phyloP scores from a whole-genome alignment of 2,888 invertebrate species.

The Caenorhabditis macrosperma region DNA sequence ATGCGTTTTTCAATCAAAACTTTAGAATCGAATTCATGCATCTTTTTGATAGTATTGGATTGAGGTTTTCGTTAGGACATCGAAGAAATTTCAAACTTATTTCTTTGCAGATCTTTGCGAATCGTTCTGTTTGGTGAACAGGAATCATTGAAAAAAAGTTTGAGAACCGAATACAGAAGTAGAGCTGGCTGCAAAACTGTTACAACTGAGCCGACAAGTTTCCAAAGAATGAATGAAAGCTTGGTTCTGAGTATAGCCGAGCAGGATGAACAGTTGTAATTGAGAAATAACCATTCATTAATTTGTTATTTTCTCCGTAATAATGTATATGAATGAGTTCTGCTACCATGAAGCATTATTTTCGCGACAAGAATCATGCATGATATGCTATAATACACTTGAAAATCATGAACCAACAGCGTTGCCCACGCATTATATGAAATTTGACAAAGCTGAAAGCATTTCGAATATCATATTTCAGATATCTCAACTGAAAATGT shows the following conservation, averaged over 20 bases:
- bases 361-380: too few species aligned
- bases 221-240: conserved; percentile 48
- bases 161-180: conserved; percentile 31
- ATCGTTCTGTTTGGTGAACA: conserved; percentile 50
- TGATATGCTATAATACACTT: too few species aligned
- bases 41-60: conserved; percentile 71
- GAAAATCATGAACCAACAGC: not conserved
- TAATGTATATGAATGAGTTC: not conserved
- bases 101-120: conserved; percentile 42
- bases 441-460: not conserved
- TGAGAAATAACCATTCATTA: not conserved
- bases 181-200: conserved; percentile 44
- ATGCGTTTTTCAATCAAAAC: conserved; percentile 96
- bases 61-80: conserved; percentile 51
- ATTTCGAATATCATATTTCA: not conserved
- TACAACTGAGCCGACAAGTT: conserved; percentile 23
- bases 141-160: conserved; percentile 37
- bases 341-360: too few species aligned
- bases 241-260: conserved; percentile 45
- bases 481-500: too few species aligned
- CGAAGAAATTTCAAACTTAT: not conserved
- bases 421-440: not conserved
- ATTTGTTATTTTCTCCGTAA: not conserved
- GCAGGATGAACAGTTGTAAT: conserved; percentile 62
- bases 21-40: conserved; percentile 82